Evolutionary conservation across 1,140 invertebrate genomes (phyloP).

Genomic region (Eumeta japonica): DNA sequence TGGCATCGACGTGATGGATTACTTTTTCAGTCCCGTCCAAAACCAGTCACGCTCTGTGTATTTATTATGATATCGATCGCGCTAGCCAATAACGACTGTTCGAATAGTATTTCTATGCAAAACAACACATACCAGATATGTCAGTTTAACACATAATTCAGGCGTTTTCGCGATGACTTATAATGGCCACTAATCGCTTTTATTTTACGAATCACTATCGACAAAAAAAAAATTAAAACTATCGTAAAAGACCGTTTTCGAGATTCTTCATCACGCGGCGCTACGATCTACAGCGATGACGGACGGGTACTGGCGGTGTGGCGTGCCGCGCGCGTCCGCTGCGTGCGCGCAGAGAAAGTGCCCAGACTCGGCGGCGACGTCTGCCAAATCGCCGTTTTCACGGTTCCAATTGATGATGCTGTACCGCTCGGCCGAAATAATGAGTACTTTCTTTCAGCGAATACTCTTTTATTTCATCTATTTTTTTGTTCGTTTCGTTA

Average conservation of each 20-base stretch:
- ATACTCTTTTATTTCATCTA: too few species aligned
- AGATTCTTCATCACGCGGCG: background rate
- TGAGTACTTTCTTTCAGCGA: too few species aligned
- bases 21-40: background rate
- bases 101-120: too few species aligned
- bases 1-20: background rate
- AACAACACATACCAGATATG: too few species aligned
- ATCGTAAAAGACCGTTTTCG: background rate
- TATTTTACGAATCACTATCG: too few species aligned
- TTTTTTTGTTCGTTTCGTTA: too few species aligned
- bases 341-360: slow-evolving; percentile 49
- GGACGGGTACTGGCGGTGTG: slow-evolving; percentile 11
- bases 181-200: too few species aligned
- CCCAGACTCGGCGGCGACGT: slow-evolving; percentile 48
- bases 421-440: too few species aligned
- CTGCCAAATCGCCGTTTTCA: slow-evolving; percentile 52
- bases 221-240: background rate
- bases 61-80: too few species aligned
- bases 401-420: slow-evolving; percentile 47
- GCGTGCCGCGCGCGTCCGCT: slow-evolving; percentile 30
- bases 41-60: background rate
- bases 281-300: background rate
- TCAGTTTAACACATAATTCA: too few species aligned
- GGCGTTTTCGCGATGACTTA: too few species aligned
- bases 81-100: too few species aligned